Evolutionary conservation across 1,140 invertebrate genomes (phyloP).

Genomic region (Cepaea nemoralis): DNA sequence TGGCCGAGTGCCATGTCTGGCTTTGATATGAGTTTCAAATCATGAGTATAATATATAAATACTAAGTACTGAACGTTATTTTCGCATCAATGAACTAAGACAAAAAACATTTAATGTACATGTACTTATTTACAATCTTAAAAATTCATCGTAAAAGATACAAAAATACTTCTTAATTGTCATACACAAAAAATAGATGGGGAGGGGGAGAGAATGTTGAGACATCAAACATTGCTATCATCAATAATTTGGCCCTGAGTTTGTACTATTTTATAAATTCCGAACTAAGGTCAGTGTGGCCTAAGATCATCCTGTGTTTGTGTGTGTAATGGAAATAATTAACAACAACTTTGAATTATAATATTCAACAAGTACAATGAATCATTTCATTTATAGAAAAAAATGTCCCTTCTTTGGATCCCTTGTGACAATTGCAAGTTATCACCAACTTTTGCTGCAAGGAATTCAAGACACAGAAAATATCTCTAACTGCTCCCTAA

Average conservation of each 20-base stretch:
- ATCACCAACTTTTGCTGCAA: too few species aligned
- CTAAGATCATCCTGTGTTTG: neutral
- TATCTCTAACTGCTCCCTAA: too few species aligned
- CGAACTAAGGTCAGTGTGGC: neutral
- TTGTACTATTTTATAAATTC: neutral
- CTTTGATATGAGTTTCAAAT: neutral
- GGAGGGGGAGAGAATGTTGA: too few species aligned
- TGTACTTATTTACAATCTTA: neutral
- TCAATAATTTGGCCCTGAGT: slow-evolving; percentile 30
- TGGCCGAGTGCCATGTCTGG: neutral
- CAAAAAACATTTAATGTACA: slow-evolving; percentile 5
- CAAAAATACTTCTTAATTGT: neutral
- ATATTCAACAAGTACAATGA: too few species aligned
- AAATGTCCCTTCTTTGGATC: too few species aligned
- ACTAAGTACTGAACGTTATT: slow-evolving; percentile 21
- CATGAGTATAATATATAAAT: slow-evolving; percentile 21
- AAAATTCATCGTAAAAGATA: slow-evolving; percentile 1
- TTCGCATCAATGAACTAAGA: neutral
- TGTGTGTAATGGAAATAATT: neutral
- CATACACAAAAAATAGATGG: neutral
- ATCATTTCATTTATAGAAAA: too few species aligned
- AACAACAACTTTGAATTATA: too few species aligned
- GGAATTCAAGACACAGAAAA: too few species aligned
- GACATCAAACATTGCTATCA: slow-evolving; percentile 14
- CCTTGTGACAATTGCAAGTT: too few species aligned